Evolutionary conservation across 2,797 vertebrate species (phyloP), one percentile per base, ranked within the genome.

Genomic region (Bucorvus abyssinicus): DNA sequence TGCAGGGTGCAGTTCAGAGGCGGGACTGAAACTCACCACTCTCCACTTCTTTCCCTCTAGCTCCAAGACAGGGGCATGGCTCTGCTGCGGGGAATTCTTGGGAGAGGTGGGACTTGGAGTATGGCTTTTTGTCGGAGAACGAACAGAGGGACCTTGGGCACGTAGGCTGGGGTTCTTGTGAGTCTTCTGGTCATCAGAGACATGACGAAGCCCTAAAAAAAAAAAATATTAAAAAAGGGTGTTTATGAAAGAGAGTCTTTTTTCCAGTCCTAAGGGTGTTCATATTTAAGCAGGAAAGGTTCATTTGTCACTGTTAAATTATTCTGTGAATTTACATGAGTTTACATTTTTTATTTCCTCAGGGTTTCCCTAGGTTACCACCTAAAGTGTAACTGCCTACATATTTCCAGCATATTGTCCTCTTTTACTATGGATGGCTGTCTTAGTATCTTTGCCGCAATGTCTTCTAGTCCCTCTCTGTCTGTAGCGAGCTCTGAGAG

Each of bases 41-140:
- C 98, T 98, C 99, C 99, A 99, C 91, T 99, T 99, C 97, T 99
- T 99, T 74, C 99, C 99, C 91, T 99, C 99, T 93, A 99, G 97
- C 97, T 99, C 98, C 74, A 99, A 95, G 94, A 99, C 89, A 21
- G 99, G 98, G 34, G 95, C 36, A 60, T 97, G 98, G 76, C 97
- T 99, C 96, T 98, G 97, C 30, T 98, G 98, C 1, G 95, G 93
- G 21, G 95, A 82, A 26, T 96, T 95, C 42, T 79, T 96, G 64
- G 96, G 97, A 57, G 98, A 92, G 4, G 97, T 95, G 55, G 97
- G 92, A 68, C 91, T 96, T 0, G 94, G 55, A 47, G 94, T 96
- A 84, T 98, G 98, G 87, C 80, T 98, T 97, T 98, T 99, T 86
- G 96, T 96, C 1, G 98, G 97, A 91, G 98, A 97, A 32, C 74